Conservation (phyloP, 2,113 vertebrate species). For the Sebastes schlegelii region DNA sequence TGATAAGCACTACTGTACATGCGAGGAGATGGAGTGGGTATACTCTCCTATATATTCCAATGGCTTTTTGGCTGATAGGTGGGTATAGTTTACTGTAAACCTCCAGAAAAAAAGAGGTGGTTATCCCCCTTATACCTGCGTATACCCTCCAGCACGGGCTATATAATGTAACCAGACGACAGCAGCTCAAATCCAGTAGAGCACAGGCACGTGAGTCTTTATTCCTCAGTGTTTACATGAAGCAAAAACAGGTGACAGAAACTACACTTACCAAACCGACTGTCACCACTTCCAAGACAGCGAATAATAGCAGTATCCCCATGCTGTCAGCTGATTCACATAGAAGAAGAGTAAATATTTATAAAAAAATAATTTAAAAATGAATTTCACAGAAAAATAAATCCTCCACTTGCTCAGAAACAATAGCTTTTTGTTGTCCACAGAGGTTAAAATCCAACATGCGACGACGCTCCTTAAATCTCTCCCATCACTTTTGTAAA, state of each 20-base stretch:
- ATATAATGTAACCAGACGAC: neutral
- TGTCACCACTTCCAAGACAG: constrained; percentile 61
- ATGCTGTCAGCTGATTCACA: constrained; percentile 71
- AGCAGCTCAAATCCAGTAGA: constrained; percentile 7
- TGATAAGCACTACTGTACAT: neutral
- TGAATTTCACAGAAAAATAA: constrained; percentile 22
- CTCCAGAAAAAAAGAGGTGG: too few relatives aligned
- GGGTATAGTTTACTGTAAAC: too few relatives aligned
- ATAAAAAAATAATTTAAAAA: neutral
- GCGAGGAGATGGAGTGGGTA: neutral
- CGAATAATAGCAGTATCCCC: constrained; percentile 73
- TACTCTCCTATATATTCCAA: too few relatives aligned
- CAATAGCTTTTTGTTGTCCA: constrained; percentile 49
- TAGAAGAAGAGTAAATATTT: constrained; percentile 16
- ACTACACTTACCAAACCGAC: constrained; percentile 74
- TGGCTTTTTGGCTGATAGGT: too few relatives aligned
- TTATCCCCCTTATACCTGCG: too few relatives aligned
- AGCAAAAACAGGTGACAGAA: neutral
- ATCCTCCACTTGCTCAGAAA: constrained; percentile 44
- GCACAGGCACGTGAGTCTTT: constrained; percentile 28
- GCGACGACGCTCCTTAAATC: neutral
- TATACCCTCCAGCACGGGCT: too few relatives aligned
- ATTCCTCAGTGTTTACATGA: constrained; percentile 41
- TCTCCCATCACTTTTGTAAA: constrained; percentile 54
- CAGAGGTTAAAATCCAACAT: constrained; percentile 57